These are phyloP conservation scores for Microplitis manilae DNA, from an alignment of 2,888 invertebrate genomes.

Conservation along the genomic window DNA sequence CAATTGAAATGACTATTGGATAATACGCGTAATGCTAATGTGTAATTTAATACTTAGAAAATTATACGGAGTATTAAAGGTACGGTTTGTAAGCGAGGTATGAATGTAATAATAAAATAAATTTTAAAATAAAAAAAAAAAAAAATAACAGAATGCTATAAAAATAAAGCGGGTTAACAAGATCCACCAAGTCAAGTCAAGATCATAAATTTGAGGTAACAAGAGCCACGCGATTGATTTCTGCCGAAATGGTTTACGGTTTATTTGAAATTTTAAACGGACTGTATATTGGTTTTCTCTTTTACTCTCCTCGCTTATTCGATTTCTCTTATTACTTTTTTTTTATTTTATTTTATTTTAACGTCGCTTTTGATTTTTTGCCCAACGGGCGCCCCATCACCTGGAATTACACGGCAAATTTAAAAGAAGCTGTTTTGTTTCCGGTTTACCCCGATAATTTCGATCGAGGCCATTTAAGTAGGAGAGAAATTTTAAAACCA, in stretches of 20 bases:
- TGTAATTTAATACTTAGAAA: not conserved
- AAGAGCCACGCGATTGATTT: conserved; percentile 47
- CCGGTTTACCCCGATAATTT: conserved; percentile 14
- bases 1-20: conserved; percentile 1
- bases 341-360: not conserved
- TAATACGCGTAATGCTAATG: not conserved
- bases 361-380: not conserved
- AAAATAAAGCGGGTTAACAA: conserved; percentile 32
- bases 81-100: not conserved
- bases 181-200: conserved; percentile 13
- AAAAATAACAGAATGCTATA: conserved; percentile 2
- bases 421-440: conserved; percentile 1
- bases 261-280: conserved; percentile 7
- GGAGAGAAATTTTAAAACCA: not conserved
- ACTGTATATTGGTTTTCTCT: conserved; percentile 11
- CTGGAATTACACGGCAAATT: conserved; percentile 21
- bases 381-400: not conserved
- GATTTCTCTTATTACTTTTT: not conserved
- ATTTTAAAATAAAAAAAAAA: not conserved
- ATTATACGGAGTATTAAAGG: conserved; percentile 1
- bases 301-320: not conserved
- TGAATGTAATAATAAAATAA: not conserved
- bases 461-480: conserved; percentile 23
- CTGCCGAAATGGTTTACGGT: conserved; percentile 11
- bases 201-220: conserved; percentile 48